Base-by-base conservation (phyloP, 2,797 vertebrate species). In the Amphiprion clarkii region DNA sequence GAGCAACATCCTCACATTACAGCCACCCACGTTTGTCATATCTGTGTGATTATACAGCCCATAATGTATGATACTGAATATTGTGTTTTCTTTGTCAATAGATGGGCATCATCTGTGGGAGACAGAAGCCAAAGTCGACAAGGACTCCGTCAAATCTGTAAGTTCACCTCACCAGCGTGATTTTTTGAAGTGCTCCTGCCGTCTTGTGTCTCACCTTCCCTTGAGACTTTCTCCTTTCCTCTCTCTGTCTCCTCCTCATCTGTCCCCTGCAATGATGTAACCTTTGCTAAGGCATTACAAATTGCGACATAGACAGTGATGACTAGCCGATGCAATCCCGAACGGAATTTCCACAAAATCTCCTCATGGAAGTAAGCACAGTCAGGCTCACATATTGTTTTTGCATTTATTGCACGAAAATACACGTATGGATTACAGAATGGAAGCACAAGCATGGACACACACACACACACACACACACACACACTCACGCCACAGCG, bases 101-200 rank as follows among this genome's bases (percentile, higher is more conserved):
- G 98, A 99, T 94, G 98, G 98, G 66, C 97, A 99, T 94, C 98
- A 99, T 76, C 94, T 99, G 88, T 99, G 98, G 98, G 98, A 99
- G 94, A 97, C 97, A 74, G 98, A 99, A 94, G 98, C 97, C 68
- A 98, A 98, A 89, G 97, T 96, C 1, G 98, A 99, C 95, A 97
- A 96, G 90, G 97, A 97, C 91, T 94, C 97, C 85, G 92, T 95
- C 93, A 98, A 99, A 95, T 94, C 95, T 90, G 98, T 99, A 94
- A 98, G 98, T 97, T 84, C 66, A 66, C 44, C 48, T 76, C 59
- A 19, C 31, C 3, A 10, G 36, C 36, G 40, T 21, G 53, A 76
- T 69, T 82, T 60, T 27, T 76, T 36, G 55, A 77, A 79, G 63
- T 65, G 67, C 67, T 80, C 46, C 57, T 42, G 61, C 81, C 52